Conservation (phyloP, 23 tunicate species). For the Trididemnum nubilum region DNA sequence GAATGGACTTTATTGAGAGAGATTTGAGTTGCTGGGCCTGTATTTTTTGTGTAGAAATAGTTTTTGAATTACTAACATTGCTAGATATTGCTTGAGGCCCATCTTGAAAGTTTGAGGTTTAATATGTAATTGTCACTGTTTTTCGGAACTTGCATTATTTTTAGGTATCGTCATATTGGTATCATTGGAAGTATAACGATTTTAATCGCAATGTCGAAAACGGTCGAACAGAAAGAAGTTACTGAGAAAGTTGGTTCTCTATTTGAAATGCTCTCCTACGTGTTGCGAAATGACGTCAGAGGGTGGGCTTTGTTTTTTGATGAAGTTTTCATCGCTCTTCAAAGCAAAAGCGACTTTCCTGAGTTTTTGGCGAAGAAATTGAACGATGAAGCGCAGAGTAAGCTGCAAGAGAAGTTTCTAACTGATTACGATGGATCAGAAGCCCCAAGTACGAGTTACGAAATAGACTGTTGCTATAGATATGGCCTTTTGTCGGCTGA, state of each 20-base stretch:
- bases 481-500: slow-evolving; percentile 19
- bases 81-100: too few species aligned
- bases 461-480: slow-evolving; percentile 11
- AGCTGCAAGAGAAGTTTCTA: slow-evolving; percentile 42
- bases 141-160: too few species aligned
- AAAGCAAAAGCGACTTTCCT: neutral
- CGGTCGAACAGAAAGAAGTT: neutral
- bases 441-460: neutral
- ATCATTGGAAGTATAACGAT: slow-evolving; percentile 52
- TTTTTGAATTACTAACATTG: too few species aligned
- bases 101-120: too few species aligned
- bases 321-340: slow-evolving; percentile 29
- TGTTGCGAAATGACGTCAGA: slow-evolving; percentile 34
- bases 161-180: slow-evolving; percentile 57
- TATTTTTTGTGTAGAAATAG: too few species aligned
- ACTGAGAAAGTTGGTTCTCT: slow-evolving; percentile 20
- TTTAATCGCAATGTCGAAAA: slow-evolving; percentile 45
- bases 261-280: slow-evolving; percentile 35
- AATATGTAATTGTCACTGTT: too few species aligned
- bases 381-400: slow-evolving; percentile 41
- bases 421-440: slow-evolving; percentile 17
- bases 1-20: too few species aligned
- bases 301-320: slow-evolving; percentile 69
- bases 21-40: too few species aligned
- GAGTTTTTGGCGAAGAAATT: slow-evolving; percentile 8